These are phyloP conservation scores for Clusia tigrina DNA, from an alignment of 2,888 invertebrate species.

Conservation along the genomic window DNA sequence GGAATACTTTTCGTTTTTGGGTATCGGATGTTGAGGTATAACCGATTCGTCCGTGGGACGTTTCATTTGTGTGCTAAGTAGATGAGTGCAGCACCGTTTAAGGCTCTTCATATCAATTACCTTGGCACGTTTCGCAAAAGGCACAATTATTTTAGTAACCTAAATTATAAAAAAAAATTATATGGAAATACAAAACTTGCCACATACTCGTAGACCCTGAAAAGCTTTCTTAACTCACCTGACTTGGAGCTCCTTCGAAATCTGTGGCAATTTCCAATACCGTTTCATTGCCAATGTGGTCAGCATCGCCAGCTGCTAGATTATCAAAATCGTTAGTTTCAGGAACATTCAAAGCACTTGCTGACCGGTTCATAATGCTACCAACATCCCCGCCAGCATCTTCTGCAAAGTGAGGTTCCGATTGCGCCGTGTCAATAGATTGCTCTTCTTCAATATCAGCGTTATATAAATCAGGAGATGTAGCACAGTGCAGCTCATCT, in stretches of 20 bases:
- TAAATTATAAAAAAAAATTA: slow-evolving; percentile 26
- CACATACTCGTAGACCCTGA: too few relatives aligned
- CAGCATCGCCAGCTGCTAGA: slow-evolving; percentile 61
- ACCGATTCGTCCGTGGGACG: slow-evolving; percentile 32
- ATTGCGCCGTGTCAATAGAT: slow-evolving; percentile 25
- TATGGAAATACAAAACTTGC: too few relatives aligned
- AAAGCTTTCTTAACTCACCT: slow-evolving; percentile 47
- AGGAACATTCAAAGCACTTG: slow-evolving; percentile 24
- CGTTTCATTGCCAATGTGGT: slow-evolving; percentile 47
- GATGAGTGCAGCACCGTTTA: slow-evolving; percentile 78
- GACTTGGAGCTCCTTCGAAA: slow-evolving; percentile 74
- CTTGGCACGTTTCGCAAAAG: slow-evolving; percentile 84
- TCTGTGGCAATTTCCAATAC: slow-evolving; percentile 66
- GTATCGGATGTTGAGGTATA: slow-evolving; percentile 43
- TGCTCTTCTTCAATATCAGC: slow-evolving; percentile 29
- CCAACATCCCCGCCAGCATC: slow-evolving; percentile 30
- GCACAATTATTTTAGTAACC: slow-evolving; percentile 73
- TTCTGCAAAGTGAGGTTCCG: slow-evolving; percentile 19
- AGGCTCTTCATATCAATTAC: slow-evolving; percentile 86
- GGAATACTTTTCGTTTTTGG: slow-evolving; percentile 50
- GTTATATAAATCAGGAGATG: slow-evolving; percentile 60
- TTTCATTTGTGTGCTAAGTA: slow-evolving; percentile 64
- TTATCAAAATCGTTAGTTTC: background rate
- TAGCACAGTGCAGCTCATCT: slow-evolving; percentile 65
- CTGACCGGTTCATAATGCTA: slow-evolving; percentile 5